Evolutionary conservation across 1,140 invertebrate genomes (phyloP), one percentile per base, ranked within the genome.

Genomic region (Elysia chlorotica): DNA sequence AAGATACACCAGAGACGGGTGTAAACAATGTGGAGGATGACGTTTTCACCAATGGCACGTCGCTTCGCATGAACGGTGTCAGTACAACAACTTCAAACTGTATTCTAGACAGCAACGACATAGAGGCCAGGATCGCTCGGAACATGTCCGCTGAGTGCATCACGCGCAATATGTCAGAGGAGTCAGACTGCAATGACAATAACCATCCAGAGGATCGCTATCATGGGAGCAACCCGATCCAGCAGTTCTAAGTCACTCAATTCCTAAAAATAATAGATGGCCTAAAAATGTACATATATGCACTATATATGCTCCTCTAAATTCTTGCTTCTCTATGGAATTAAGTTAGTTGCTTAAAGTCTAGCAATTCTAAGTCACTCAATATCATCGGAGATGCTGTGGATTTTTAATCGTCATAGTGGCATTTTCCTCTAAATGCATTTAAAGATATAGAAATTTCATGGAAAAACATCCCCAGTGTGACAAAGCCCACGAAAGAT

Each of bases 351-450:
- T n/a, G n/a, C n/a, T n/a, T n/a, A n/a, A n/a, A n/a, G n/a, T 69
- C 3, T 54, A 69, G 19, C 25, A 63, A 14, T 31, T 63, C 3
- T 63, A 23, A 33, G 10, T 5, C 35, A 14, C 10, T n/a, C n/a
- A n/a, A n/a, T n/a, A 23, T 57, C n/a, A n/a, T n/a, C n/a, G 97
- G 97, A 2, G 93, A 93, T 79, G 76, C 93, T 95, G 94, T 86
- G 97, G 97, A 23, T 99, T 99, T 86, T 84, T 94, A 0, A 92
- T 92, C 35, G 92, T 97, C 37, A 92, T 98, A 66, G 89, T 92
- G 36, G 96, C 3, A 95, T 98, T 79, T 93, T 98, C 84, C 89
- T 97, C 89, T 99, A 6, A 95, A 97, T 88, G 92, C 92, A 2
- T 97, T 97, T 83, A 95, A 93, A 87, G 94, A 97, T 83, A 85